Percentiles rank a stretch among this genome's conserved stretches.
phyloP scores from a whole-genome alignment of 2,797 vertebrate species.

The Dallia pectoralis region DNA sequence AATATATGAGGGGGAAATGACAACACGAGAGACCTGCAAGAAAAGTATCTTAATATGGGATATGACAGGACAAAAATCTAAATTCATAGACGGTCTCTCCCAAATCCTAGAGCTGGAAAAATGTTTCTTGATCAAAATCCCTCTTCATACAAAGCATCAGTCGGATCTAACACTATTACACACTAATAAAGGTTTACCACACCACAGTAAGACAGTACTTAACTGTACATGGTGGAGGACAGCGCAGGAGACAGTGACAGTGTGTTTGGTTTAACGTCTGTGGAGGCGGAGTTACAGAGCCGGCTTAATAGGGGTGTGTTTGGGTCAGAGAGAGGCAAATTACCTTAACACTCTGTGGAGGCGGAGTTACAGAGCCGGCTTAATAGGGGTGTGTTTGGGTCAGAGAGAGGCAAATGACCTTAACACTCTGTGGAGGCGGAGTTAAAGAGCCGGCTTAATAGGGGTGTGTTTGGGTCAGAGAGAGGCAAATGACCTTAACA shows the following conservation, averaged over 20 bases:
- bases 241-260: background rate
- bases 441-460: background rate
- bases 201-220: background rate
- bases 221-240: background rate
- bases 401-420: too few species aligned
- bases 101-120: background rate
- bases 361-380: background rate
- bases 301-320: background rate
- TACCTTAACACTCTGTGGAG: background rate
- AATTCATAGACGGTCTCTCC: background rate
- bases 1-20: background rate
- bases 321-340: too few species aligned
- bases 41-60: background rate
- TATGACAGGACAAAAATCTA: background rate
- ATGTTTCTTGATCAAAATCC: background rate
- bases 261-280: background rate
- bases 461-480: background rate
- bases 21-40: background rate
- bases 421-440: background rate
- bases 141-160: background rate
- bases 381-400: conserved; percentile 2
- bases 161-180: background rate
- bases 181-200: background rate
- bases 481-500: background rate
- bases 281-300: background rate